Percentiles rank a stretch among this genome's conserved stretches.
Evolutionary conservation across 2,888 invertebrate species (phyloP).

Genomic region (Pocota personata): DNA sequence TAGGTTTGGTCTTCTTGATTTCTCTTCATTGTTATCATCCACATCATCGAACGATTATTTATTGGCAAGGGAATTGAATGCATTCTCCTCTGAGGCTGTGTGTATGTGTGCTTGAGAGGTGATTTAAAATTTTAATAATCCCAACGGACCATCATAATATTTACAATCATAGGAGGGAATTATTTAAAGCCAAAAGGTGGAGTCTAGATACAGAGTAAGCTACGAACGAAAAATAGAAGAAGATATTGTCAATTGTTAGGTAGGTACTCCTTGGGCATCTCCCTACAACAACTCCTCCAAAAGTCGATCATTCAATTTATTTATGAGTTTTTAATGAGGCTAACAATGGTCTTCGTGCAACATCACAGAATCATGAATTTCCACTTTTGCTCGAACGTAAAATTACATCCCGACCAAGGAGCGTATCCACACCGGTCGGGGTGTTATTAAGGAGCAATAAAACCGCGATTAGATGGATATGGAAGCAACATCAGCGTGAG

Average conservation of each 20-base stretch:
- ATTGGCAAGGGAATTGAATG: conserved; percentile 71
- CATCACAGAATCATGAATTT: conserved; percentile 72
- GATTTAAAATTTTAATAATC: conserved; percentile 71
- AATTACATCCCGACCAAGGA: conserved; percentile 57
- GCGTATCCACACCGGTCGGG: conserved; percentile 24
- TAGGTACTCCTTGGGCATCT: conserved; percentile 1
- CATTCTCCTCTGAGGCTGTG: too few relatives aligned
- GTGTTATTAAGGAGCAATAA: conserved; percentile 73
- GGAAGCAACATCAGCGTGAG: conserved; percentile 40
- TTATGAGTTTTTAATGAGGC: conserved; percentile 73
- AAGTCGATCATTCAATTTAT: conserved; percentile 71
- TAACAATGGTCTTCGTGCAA: conserved; percentile 70
- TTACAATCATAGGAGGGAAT: conserved; percentile 51
- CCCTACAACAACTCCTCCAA: conserved; percentile 8
- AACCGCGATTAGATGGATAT: conserved; percentile 71
- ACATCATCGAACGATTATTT: conserved; percentile 61
- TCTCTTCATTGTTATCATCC: conserved; percentile 52
- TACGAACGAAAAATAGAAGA: too few relatives aligned
- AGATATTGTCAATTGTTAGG: conserved; percentile 55
- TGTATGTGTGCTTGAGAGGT: background rate
- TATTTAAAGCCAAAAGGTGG: background rate
- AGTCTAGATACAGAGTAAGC: background rate
- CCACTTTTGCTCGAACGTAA: conserved; percentile 71
- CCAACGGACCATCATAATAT: conserved; percentile 67
- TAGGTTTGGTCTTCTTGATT: conserved; percentile 38